Base-by-base conservation (phyloP, 2,113 vertebrate species). In the Leucopternis melanops region DNA sequence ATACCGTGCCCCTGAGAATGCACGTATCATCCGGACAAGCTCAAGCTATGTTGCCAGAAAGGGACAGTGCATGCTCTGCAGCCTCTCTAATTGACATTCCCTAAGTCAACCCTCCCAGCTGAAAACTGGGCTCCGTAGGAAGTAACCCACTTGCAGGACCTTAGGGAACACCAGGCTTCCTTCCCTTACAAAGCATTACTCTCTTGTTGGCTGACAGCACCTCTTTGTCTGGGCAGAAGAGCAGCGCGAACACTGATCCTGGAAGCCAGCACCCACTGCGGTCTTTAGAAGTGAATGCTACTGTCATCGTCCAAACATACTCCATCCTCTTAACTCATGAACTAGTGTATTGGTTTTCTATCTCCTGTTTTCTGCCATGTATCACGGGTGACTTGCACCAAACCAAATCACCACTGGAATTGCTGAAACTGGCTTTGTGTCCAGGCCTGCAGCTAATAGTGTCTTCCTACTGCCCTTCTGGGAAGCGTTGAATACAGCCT, bases 1-100 rank as follows among this genome's bases (percentile, higher is more conserved):
- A 4, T 1, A 19, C 19, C 6, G 4, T 16, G 16, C 10, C 32
- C 34, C n/a, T 52, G 11, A 57, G 26, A 70, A 59, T 0, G 0
- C 3, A 2, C 3, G 12, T 36, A 34, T 27, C 42, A 65, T 13
- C 57, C 3, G 0, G 42, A 58, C 44, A 92, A 87, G 62, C 27
- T 58, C 62, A 66, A 26, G 31, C 31, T 34, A 25, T 5, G 1
- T 4, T 75, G 32, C 44, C 62, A 86, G 42, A 80, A 92, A 55
- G 58, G 54, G 38, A 36, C 49, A 63, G n/a, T 2, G 14, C 31
- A 8, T 3, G 34, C 34, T 38, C 55, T 20, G 11, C 45, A 69
- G 31, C 31, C 34, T 42, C 52, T 34, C 5, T 2, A 79, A 69
- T 1, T 19, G 15, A 55, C 27, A 34, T 44, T 86, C 44, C n/a